These are phyloP conservation scores for Heliornis fulica DNA, from an alignment of 2,113 vertebrate species.

Conservation along the genomic window DNA sequence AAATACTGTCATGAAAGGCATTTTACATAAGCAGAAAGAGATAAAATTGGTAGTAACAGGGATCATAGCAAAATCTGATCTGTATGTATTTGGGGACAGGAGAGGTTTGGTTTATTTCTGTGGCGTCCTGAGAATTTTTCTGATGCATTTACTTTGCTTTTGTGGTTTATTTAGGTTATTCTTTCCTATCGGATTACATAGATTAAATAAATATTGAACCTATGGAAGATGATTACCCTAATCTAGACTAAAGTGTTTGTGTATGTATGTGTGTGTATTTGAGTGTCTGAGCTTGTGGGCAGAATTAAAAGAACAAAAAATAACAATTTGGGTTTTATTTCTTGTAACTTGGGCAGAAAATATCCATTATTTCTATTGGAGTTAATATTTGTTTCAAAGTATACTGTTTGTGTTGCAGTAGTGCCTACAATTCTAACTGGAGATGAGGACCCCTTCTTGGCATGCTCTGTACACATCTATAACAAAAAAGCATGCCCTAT, in stretches of 20 bases:
- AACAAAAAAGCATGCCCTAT: background rate
- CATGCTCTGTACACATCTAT: background rate
- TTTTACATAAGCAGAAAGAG: background rate
- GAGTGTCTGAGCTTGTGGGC: background rate
- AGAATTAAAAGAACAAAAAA: background rate
- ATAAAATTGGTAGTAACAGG: background rate
- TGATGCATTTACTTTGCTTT: background rate
- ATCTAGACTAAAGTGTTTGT: background rate
- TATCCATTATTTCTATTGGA: background rate
- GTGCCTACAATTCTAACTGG: background rate
- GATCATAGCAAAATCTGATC: background rate
- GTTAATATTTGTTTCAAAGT: background rate
- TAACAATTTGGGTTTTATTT: background rate
- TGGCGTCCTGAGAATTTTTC: background rate
- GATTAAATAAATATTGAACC: background rate
- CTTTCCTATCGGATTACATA: background rate
- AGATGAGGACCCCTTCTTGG: background rate
- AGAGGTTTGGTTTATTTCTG: background rate
- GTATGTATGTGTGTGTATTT: background rate
- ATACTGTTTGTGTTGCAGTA: background rate
- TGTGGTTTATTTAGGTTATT: slow-evolving; percentile 13
- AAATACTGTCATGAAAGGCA: background rate
- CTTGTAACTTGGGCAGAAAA: background rate
- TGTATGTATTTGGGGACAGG: background rate
- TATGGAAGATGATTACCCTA: background rate